Percentiles rank a stretch among this genome's conserved stretches.
Conservation (phyloP, 2,113 vertebrate species). For the Lepisosteus osseus region DNA sequence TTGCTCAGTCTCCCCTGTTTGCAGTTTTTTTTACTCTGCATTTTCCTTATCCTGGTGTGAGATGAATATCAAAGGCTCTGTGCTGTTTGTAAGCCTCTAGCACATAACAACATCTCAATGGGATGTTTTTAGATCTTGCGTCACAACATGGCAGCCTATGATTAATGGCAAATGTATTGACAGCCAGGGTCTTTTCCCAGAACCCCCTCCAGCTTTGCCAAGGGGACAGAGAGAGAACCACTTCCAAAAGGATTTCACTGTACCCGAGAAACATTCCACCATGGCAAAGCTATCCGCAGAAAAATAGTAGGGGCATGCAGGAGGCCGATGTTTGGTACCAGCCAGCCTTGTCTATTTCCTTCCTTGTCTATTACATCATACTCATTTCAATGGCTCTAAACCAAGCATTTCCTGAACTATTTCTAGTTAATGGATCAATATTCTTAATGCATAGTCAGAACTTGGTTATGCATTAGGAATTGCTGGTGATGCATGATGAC, state of each 20-base stretch:
- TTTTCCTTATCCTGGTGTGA: constrained; percentile 84
- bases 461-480: constrained; percentile 15
- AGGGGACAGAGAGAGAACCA: constrained; percentile 31
- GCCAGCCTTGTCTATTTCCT: constrained; percentile 22
- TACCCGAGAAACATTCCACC: constrained; percentile 15
- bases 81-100: constrained; percentile 75
- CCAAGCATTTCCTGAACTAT: constrained; percentile 19
- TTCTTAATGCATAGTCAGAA: constrained; percentile 33
- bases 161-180: constrained; percentile 71
- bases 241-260: constrained; percentile 19
- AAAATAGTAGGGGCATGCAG: background rate
- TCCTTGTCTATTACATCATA: constrained; percentile 46
- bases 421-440: constrained; percentile 32
- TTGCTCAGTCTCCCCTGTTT: constrained; percentile 54
- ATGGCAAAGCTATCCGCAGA: constrained; percentile 17
- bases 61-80: constrained; percentile 83
- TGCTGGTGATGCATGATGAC: constrained; percentile 9
- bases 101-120: constrained; percentile 73
- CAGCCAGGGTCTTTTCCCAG: constrained; percentile 52
- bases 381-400: constrained; percentile 25
- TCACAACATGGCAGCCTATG: constrained; percentile 65
- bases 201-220: constrained; percentile 52
- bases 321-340: constrained; percentile 10
- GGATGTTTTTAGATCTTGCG: constrained; percentile 69
- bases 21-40: constrained; percentile 58